Base-by-base conservation (phyloP, 2,888 invertebrate species). In the Miltochrista miniata region DNA sequence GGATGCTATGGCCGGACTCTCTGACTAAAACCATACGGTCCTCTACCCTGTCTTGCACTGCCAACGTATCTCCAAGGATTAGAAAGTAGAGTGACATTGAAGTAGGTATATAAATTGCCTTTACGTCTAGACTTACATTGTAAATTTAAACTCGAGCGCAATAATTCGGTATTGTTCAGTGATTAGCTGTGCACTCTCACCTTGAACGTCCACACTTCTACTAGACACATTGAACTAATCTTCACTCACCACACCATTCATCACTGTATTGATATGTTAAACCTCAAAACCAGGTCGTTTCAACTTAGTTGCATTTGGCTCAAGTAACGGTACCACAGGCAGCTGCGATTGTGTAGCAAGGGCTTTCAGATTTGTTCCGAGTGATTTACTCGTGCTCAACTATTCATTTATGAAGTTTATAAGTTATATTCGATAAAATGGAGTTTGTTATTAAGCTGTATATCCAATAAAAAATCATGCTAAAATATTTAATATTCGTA, bases 221-320 rank as follows among this genome's bases (percentile, higher is more conserved):
- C 56, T 49, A 46, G 55, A 48, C 58, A 55, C 34, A 49, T 53
- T 48, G 13, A 44, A 47, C 43, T 44, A 44, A 52, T 52, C 44
- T 39, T 54, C 49, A 51, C 56, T 58, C 57, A 47, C 54, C 43
- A 45, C 53, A 54, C 50, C 43, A 68, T 66, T 60, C 50, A 61
- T 63, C 51, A 61, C 54, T 64, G 64, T 70, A 85, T 85, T 84
- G 81, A 82, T 77, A 85, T 82, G 83, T 80, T 74, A 82, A 86
- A 76, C 69, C 66, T 50, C 66, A 65, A 54, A 85, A 80, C 75
- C 79, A 64, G 85, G 84, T 68, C 82, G 79, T 76, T 79, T 76
- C 77, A 67, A 76, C 68, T 68, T 66, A 64, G 70, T 74, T 31
- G 72, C 72, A 85, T 87, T 82, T 81, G 75, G 87, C 57, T 46